Percentiles rank a stretch among this genome's conserved stretches.
Evolutionary conservation across 2,113 vertebrate species (phyloP).

Genomic region (Puffinus mauretanicus): DNA sequence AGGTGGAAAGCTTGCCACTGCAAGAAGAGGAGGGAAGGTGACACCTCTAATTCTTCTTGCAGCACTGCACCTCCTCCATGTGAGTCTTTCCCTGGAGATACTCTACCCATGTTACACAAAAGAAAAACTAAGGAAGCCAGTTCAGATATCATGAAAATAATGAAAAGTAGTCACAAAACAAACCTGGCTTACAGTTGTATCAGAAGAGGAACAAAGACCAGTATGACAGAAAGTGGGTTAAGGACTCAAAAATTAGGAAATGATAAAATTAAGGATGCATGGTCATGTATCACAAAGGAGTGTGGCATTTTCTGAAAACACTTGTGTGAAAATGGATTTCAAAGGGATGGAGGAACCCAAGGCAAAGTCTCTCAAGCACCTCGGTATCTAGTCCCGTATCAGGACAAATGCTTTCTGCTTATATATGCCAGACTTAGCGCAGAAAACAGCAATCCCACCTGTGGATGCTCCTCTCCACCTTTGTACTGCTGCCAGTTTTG

Average conservation of each 20-base stretch:
- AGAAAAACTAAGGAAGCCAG: background rate
- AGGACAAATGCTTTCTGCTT: background rate
- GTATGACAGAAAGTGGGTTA: background rate
- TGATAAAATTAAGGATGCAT: background rate
- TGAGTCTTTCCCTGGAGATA: background rate
- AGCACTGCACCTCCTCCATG: background rate
- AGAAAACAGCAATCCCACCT: background rate
- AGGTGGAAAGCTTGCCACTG: background rate
- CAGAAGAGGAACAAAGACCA: background rate
- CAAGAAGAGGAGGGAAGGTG: background rate
- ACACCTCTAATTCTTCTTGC: background rate
- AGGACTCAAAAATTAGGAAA: background rate
- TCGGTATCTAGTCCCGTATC: background rate
- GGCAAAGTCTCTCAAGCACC: background rate
- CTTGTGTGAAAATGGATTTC: background rate
- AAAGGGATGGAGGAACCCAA: background rate
- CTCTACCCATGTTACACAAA: background rate
- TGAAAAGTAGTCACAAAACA: background rate
- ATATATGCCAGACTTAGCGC: background rate
- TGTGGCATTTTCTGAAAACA: background rate
- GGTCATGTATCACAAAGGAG: background rate
- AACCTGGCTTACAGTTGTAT: rapidly evolving
- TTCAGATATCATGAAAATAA: background rate
- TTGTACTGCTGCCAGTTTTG: background rate
- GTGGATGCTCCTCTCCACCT: background rate